These are phyloP conservation scores for Colostygia pectinataria DNA, from an alignment of 2,888 invertebrate genomes.

Conservation along the genomic window DNA sequence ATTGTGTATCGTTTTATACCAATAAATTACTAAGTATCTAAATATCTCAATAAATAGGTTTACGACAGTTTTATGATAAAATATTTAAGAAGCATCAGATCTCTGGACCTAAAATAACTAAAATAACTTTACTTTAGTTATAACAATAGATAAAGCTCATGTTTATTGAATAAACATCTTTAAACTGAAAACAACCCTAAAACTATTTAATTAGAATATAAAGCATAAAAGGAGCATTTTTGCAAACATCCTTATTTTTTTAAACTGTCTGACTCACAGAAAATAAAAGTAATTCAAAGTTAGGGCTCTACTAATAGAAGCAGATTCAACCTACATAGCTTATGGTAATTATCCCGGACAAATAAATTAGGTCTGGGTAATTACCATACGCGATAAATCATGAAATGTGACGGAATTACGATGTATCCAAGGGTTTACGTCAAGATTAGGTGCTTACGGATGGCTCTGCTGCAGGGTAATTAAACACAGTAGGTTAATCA, in stretches of 20 bases:
- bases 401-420: slow-evolving; percentile 35
- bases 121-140: no score
- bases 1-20: no score
- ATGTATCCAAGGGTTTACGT: slow-evolving; percentile 31
- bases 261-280: slow-evolving; percentile 4
- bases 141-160: no score
- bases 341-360: slow-evolving; percentile 23
- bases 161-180: no score
- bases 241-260: neutral
- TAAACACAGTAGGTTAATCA: slow-evolving; percentile 3
- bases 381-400: slow-evolving; percentile 35
- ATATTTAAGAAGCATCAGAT: no score
- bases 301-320: slow-evolving; percentile 18
- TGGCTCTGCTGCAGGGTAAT: slow-evolving; percentile 11
- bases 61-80: no score
- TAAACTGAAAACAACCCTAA: no score
- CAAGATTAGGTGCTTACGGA: slow-evolving; percentile 34
- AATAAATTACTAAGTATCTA: no score
- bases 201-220: no score
- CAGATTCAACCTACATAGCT: slow-evolving; percentile 17
- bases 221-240: no score
- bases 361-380: slow-evolving; percentile 31
- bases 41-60: no score
- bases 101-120: no score
- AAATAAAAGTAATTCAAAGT: slow-evolving; percentile 12